Evolutionary conservation across 2,113 vertebrate genomes (phyloP), one percentile per base, ranked within the genome.

Genomic region (Sterrhoptilus dennistouni): DNA sequence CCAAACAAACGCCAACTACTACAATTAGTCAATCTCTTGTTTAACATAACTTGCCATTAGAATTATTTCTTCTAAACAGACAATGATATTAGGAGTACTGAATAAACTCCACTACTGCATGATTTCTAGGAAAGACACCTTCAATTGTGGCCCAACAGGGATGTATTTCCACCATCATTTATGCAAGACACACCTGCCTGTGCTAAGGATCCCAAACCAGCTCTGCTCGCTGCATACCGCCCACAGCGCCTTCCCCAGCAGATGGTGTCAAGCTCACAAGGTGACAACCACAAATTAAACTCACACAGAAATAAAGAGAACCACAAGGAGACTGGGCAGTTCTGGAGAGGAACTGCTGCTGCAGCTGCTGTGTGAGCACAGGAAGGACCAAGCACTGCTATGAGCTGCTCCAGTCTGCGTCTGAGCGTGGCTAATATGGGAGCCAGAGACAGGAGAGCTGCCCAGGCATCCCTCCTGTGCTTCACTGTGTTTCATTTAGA

Each of bases 381-480:
- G 66, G n/a, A 78, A 82, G 47, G 42, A 82, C 24, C 20, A 42
- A 71, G 49, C 1, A 1, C n/a, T 29, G 44, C 52, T 44, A 21
- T 0, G 4, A 63, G 60, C 59, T 54, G 76, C n/a, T 23, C 20
- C 1, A 0, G 40, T 16, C 28, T 0, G 0, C 2, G 23, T 3
- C 40, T 11, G 23, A 23, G 59, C 47, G 47, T 0, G 8, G 57
- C 9, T 47, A 10, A 61, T 1, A 16, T 0, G 2, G n/a, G 40
- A 91, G 53, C 33, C 56, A 64, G 38, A 60, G 50, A 11, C 53
- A 16, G 31, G 8, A 91, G 28, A 52, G 23, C 16, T 59, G 66
- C 68, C 77, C 2, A 2, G 14, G 35, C 20, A 22, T 16, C 33
- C 16, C 35, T 57, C 38, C 47, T 21, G 16, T 33, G 40, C 71